phyloP scores from a whole-genome alignment of 1,140 invertebrate species.

The Penaeus japonicus region DNA sequence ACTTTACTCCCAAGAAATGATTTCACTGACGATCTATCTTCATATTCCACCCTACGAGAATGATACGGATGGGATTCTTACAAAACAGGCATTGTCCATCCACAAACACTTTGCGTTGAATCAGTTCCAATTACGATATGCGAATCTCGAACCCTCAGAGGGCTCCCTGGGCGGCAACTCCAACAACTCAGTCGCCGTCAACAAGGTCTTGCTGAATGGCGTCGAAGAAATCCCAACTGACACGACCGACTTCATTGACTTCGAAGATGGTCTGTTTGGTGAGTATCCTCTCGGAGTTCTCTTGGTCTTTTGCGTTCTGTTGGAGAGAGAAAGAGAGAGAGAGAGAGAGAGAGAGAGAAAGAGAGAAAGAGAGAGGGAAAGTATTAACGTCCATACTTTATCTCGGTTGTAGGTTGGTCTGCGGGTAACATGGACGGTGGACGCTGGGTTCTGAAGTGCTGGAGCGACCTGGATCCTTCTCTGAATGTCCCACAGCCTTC shows the following conservation, averaged over 20 bases:
- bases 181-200: not conserved
- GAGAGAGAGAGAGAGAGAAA: not conserved
- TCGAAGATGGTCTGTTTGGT: slow-evolving; percentile 30
- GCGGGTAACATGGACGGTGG: slow-evolving; percentile 38
- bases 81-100: no score
- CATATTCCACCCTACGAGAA: no score
- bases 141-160: slow-evolving; percentile 18
- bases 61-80: no score
- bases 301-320: not conserved
- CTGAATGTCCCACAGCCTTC: not conserved
- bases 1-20: no score
- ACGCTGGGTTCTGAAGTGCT: slow-evolving; percentile 24
- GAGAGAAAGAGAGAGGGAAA: not conserved
- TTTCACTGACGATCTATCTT: no score
- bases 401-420: slow-evolving; percentile 39
- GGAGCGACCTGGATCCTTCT: not conserved
- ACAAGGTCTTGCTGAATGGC: no score
- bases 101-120: no score
- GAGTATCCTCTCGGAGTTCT: not conserved
- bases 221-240: no score
- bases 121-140: not conserved
- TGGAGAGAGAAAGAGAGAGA: no score
- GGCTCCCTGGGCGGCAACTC: slow-evolving; percentile 41
- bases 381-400: not conserved
- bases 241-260: not conserved